Evolutionary conservation across 2,113 vertebrate genomes (phyloP), one percentile per base, ranked within the genome.

Genomic region (Pyxicephalus adspersus): DNA sequence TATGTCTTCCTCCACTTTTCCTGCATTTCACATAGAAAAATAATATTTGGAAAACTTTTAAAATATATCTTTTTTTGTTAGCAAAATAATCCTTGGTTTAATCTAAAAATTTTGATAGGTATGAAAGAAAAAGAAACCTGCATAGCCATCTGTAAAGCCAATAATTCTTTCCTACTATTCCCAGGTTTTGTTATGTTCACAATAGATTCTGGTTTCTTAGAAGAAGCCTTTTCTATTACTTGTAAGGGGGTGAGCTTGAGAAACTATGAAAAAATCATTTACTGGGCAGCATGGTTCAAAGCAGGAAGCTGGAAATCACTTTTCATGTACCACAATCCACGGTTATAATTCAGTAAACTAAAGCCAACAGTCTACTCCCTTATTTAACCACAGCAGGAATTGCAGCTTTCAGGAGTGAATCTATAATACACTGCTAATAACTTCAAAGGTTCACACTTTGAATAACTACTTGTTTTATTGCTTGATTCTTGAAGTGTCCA

Each of bases 381-480:
- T 72, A 75, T 74, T 82, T 66, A 82, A 75, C 80, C 80, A 55
- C 80, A 82, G 80, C 80, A 82, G 80, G 80, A 45, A 60, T 75
- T 52, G 22, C 31, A 23, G 54, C 29, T 64, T 82, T 75, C 70
- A 31, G 67, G 34, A 50, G 29, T 71, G 57, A 82, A 82, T 82
- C 80, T 74, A 65, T 82, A 75, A 81, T 81, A 81, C 79, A 65
- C 31, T 64, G 79, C 74, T 81, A 81, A 82, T 75, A 82, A 82
- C 71, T 75, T 82, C 80, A 82, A 82, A 82, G 80, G 51, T 26
- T 66, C 45, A 50, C 63, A 75, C 51, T 45, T 45, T 81, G 60
- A 81, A 81, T 75, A 75, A 82, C 70, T 58, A 65, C 26, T 82
- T 51, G 63, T 65, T 75, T 63, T 66, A 75, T 75, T 58, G 71